phyloP scores from a whole-genome alignment of 2,888 invertebrate species.

The Sarcophaga caerulescens region DNA sequence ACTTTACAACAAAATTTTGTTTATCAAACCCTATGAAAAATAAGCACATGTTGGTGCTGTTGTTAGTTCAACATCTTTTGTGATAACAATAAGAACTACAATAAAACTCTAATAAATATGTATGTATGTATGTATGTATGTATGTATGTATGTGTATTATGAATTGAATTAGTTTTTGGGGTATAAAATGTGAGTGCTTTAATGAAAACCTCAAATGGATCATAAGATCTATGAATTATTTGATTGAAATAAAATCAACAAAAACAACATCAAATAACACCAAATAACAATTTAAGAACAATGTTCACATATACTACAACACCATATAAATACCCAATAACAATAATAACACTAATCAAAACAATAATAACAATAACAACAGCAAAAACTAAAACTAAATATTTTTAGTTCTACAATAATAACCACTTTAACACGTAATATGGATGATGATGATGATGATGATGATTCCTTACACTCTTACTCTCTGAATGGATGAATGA shows the following conservation, averaged over 20 bases:
- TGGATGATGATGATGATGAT: conserved; percentile 44
- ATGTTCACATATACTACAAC: conserved; percentile 9
- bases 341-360: neutral
- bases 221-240: conserved; percentile 46
- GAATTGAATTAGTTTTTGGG: too few species aligned
- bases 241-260: conserved; percentile 64
- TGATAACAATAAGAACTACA: neutral
- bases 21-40: neutral
- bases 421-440: conserved; percentile 66
- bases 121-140: too few species aligned
- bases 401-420: conserved; percentile 32
- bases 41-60: neutral
- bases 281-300: conserved; percentile 30
- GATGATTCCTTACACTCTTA: neutral
- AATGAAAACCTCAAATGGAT: conserved; percentile 3
- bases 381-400: conserved; percentile 37
- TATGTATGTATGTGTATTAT: too few species aligned
- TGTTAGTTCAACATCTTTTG: neutral
- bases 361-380: neutral
- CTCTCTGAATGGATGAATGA: conserved; percentile 15
- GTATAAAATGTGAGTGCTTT: neutral
- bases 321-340: neutral
- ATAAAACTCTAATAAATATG: neutral
- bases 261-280: conserved; percentile 62
- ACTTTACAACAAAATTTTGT: neutral